Evolutionary conservation across 2,797 vertebrate genomes (phyloP), one percentile per base, ranked within the genome.

Genomic region (Sandelia bainsii): DNA sequence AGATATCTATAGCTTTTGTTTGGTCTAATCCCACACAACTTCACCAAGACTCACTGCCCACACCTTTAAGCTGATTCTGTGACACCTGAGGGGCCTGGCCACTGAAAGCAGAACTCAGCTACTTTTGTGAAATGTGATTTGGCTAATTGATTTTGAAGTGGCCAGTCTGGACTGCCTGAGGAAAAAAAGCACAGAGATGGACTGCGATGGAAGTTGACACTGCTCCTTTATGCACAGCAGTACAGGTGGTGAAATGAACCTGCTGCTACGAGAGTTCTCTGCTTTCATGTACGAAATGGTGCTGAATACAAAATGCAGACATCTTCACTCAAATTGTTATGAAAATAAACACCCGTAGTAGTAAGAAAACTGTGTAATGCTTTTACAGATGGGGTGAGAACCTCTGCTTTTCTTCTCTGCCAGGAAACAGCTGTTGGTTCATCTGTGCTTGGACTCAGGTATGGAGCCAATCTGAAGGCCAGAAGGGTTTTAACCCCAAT

Each of bases 101-200:
- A 56, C 81, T 92, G 90, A 93, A 90, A 90, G 84, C 84, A 88
- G 81, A 91, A 87, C 91, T 90, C 78, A 52, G 80, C 89, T 87
- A 91, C 91, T 93, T 93, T 93, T 88, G 90, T 93, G 90, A 93
- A 93, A 93, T 92, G 90, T 90, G 94, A 93, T 95, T 94, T 93
- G 92, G 86, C 93, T 94, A 95, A 95, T 95, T 95, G 93, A 93
- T 92, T 92, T 83, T 93, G 81, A 92, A 94, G 94, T 94, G 94
- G 90, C 91, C 77, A 64, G 85, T 87, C 81, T 82, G 12, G 65
- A 87, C 73, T 59, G 90, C 89, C 90, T 78, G 65, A 8, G 72
- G 73, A 57, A 2, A 3, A 37, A 56, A 50, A 51, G 48, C 19
- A 59, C 48, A 56, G 25, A 58, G 79, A 60, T 53, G 69, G 79